These are phyloP conservation scores for Chlamydotis undulata DNA, from an alignment of 2,113 vertebrate genomes.

Conservation along the genomic window DNA sequence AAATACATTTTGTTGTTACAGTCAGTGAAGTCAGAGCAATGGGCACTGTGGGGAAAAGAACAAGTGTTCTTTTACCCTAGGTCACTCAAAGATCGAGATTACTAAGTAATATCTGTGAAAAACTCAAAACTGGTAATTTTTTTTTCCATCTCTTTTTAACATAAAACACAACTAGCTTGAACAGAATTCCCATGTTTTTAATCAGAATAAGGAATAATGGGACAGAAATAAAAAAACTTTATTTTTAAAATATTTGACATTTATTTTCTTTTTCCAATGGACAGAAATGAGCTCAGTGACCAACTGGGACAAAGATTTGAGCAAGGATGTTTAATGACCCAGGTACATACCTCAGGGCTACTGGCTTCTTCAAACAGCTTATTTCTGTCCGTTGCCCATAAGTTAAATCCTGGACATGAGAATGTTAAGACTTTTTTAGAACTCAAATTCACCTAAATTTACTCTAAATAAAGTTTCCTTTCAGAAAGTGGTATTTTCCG, in stretches of 20 bases:
- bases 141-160: not conserved
- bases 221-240: not conserved
- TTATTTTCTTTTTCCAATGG: not conserved
- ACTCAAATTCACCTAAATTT: not conserved
- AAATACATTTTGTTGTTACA: conserved; percentile 12
- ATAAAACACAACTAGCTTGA: not conserved
- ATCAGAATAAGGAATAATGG: not conserved
- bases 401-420: not conserved
- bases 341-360: not conserved
- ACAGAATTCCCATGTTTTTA: not conserved
- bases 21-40: not conserved
- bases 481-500: not conserved
- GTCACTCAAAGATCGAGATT: not conserved
- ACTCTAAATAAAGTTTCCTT: not conserved
- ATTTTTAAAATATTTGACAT: not conserved
- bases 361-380: not conserved
- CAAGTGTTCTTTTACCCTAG: not conserved
- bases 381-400: not conserved
- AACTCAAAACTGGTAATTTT: accelerated
- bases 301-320: not conserved
- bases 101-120: not conserved
- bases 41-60: not conserved
- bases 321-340: not conserved
- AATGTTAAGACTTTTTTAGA: not conserved
- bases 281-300: not conserved